Base-by-base conservation (phyloP, 2,888 invertebrate species). In the Julus scanicus region DNA sequence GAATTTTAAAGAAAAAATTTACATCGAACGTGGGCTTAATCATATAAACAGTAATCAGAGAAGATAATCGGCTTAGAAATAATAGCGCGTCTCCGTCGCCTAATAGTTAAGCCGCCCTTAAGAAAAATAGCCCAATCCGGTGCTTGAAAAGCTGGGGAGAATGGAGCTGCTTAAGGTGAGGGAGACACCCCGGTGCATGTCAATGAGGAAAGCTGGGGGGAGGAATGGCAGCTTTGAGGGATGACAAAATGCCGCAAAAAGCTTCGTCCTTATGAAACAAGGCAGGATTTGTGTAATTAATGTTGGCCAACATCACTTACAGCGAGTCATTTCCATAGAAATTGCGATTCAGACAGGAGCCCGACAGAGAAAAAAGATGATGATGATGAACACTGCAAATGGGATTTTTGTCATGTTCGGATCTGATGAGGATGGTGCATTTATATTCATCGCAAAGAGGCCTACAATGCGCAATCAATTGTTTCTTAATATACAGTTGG, bases 211-310 rank as follows among this genome's bases (percentile, higher is more conserved):
- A 80, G 20, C 8, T 17, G n/a, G 57, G 57, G n/a, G 3, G 13
- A n/a, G 57, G 57, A 8, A 29, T n/a, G 57, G 15, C 20, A 63
- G 20, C 63, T 29, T 80, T 80, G 80, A 80, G 80, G 80, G 80
- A 80, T 80, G 80, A 80, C 80, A 80, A 80, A 80, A 80, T 15
- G 80, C 80, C 80, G 80, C 80, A 80, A 80, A 80, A 80, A 80
- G 71, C 71, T 29, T 4, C 37, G 37, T 80, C 13, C 80, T 80
- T 37, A 37, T 80, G 80, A 80, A 80, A 80, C 80, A 37, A 29
- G 37, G 80, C 13, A 29, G 80, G 80, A 80, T 80, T 80, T 80
- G 80, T 80, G 80, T 80, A 80, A 80, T 80, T 80, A 80, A 80
- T 80, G 80, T 39, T 37, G 80, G 80, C 80, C 37, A 29, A 80